Percentiles rank a stretch among this genome's conserved stretches.
Evolutionary conservation across 2,797 vertebrate genomes (phyloP).

Genomic region (Rhincodon typus): DNA sequence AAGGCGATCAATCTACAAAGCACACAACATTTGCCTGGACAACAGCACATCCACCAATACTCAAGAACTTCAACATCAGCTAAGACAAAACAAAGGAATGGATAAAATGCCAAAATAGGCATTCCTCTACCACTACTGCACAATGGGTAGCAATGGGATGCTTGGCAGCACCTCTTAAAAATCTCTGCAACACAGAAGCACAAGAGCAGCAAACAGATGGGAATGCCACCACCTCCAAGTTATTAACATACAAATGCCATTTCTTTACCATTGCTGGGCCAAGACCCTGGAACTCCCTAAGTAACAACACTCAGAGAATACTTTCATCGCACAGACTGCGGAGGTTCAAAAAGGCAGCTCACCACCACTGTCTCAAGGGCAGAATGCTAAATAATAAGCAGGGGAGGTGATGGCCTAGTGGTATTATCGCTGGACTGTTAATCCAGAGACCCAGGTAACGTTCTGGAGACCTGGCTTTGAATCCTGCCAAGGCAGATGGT

Average conservation of each 20-base stretch:
- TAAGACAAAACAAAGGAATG: neutral
- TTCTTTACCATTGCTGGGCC: neutral
- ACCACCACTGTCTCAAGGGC: too few species aligned
- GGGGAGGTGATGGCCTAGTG: too few species aligned
- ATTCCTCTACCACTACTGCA: neutral
- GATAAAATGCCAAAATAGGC: neutral
- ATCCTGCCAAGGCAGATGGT: too few species aligned
- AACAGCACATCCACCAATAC: neutral
- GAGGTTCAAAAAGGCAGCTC: neutral
- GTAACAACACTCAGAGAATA: neutral
- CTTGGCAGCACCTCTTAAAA: neutral
- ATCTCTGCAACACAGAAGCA: neutral
- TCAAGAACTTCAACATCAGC: neutral
- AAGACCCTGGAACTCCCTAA: neutral
- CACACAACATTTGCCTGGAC: neutral
- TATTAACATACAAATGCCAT: neutral
- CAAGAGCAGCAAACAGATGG: neutral
- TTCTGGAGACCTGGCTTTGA: too few species aligned
- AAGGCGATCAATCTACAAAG: neutral
- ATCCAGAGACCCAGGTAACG: too few species aligned
- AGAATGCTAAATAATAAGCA: too few species aligned
- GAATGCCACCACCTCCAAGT: neutral
- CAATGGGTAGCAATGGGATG: neutral
- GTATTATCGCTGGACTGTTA: too few species aligned
- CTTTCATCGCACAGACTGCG: neutral